Evolutionary conservation across 2,113 vertebrate genomes (phyloP), one percentile per base, ranked within the genome.

Genomic region (Ahaetulla prasina): DNA sequence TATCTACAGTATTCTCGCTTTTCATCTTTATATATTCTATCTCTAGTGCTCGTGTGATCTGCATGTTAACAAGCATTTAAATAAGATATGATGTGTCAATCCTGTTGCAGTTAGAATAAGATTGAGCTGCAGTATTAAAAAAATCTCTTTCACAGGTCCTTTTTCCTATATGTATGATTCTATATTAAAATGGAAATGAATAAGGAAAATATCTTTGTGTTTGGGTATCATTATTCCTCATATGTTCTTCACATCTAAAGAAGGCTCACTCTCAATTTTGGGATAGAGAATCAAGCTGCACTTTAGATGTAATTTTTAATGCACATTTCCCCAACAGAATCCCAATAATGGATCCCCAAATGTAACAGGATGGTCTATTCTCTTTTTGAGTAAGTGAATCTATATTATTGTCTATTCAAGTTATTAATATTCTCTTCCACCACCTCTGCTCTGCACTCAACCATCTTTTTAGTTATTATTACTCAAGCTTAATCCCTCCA

Each of bases 171-270:
- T 90, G 60, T 50, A 18, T 68, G 4, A 68, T 7, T 45, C 55
- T 74, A 39, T 74, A 50, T 90, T 50, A 68, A 90, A 90, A 30
- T 68, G 89, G 89, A 90, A 90, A 90, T 74, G 60, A 90, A 50
- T 90, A 18, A 90, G 89, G 57, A 9, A 89, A 90, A 74, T 30
- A 63, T 4, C 27, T 68, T 80, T 80, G 74, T 39, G 18, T 9
- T 35, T 43, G 74, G 74, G 20, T 80, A 80, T 80, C n/a, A 80
- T 80, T 80, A 80, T 80, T 80, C 35, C 20, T 43, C 35, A 80
- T 43, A 35, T 80, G 74, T 43, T 80, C 35, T 80, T 80, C 74
- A 80, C 18, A 80, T 35, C 74, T 80, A 20, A 80, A 80, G 74
- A 22, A 80, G 18, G 18, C 74, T 80, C 8, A 23, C 35, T 80